These are phyloP conservation scores for Cyprinodon variegatus DNA, from an alignment of 2,113 vertebrate genomes.

Conservation along the genomic window DNA sequence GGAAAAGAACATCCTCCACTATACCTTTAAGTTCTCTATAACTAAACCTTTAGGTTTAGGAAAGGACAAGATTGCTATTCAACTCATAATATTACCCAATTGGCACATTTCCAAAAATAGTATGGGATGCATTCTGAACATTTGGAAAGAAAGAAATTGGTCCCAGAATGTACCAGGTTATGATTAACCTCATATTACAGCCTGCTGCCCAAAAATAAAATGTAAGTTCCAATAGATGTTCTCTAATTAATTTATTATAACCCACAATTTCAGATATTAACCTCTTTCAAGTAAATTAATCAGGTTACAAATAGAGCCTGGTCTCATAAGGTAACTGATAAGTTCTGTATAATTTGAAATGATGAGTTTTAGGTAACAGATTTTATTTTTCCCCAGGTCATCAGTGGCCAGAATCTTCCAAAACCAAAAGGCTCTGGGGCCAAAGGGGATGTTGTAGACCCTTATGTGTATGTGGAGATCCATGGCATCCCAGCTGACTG, in stretches of 20 bases:
- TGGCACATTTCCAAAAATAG: neutral
- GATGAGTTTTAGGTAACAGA: neutral
- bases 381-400: constrained; percentile 78
- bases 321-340: neutral
- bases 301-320: neutral
- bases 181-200: neutral
- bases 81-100: too few species aligned
- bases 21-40: too few species aligned
- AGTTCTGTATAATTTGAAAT: neutral
- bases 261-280: neutral
- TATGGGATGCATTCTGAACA: neutral
- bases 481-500: constrained; percentile 95
- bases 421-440: constrained; percentile 91
- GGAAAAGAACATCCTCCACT: too few species aligned
- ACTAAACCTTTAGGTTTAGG: too few species aligned
- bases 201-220: neutral
- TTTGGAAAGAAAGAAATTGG: neutral
- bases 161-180: neutral
- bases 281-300: too few species aligned
- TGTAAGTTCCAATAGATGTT: neutral
- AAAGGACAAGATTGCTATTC: too few species aligned
- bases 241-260: neutral
- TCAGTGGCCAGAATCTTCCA: constrained; percentile 93
- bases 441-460: constrained; percentile 95
- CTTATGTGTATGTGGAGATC: constrained; percentile 93